A percentile compares a stretch with the other conserved stretches of the same genome.
These are phyloP conservation scores for Dolichoris vasculosae DNA, from an alignment of 1,140 invertebrate genomes.

Conservation along the genomic window DNA sequence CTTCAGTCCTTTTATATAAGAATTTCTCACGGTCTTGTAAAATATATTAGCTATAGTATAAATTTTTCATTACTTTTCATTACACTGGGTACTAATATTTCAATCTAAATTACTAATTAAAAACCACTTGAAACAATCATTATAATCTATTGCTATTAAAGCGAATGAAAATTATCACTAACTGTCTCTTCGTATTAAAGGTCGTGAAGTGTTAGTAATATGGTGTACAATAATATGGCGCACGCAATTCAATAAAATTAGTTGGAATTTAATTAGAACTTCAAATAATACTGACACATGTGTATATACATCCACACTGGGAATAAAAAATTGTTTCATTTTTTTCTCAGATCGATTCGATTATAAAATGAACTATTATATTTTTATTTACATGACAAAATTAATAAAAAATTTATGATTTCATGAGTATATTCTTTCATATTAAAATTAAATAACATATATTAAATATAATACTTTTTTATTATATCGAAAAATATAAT, in stretches of 20 bases:
- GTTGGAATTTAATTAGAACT: background rate
- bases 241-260: constrained; percentile 6
- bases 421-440: too few relatives aligned
- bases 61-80: background rate
- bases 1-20: background rate
- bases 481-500: too few relatives aligned
- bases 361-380: too few relatives aligned
- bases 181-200: constrained; percentile 23
- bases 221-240: background rate
- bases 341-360: too few relatives aligned
- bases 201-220: background rate
- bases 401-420: too few relatives aligned
- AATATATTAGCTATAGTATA: background rate
- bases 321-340: too few relatives aligned
- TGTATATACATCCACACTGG: too few relatives aligned
- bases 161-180: background rate
- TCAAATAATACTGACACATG: background rate
- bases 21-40: constrained; percentile 11
- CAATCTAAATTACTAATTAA: constrained; percentile 48
- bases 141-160: background rate
- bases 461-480: too few relatives aligned
- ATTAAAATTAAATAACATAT: too few relatives aligned
- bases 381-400: too few relatives aligned
- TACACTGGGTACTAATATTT: background rate
- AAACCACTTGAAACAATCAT: constrained; percentile 38